Percentiles rank a stretch among this genome's conserved stretches.
Conservation (phyloP, 2,113 vertebrate genomes). For the Myxocyprinus asiaticus region DNA sequence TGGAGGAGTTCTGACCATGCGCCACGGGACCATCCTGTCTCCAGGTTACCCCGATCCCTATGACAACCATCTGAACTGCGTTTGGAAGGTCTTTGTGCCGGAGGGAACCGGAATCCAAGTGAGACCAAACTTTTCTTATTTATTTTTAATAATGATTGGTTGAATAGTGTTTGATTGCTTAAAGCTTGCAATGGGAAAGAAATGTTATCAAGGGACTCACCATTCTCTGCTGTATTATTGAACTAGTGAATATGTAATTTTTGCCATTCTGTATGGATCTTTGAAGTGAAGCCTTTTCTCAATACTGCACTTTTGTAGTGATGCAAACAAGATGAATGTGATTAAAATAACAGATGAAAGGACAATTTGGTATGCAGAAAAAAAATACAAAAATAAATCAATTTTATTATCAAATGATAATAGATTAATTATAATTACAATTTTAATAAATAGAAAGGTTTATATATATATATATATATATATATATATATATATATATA, state of each 20-base stretch:
- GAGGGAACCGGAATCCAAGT: constrained; percentile 98
- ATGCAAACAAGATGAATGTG: not conserved
- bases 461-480: no score
- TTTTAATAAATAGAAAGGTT: no score
- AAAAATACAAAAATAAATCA: no score
- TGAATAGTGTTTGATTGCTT: not conserved
- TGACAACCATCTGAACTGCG: constrained; percentile 95
- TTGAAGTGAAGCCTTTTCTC: not conserved
- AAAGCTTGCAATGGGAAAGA: not conserved
- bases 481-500: no score
- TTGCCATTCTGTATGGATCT: not conserved
- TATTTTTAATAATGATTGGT: not conserved
- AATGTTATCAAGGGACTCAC: not conserved
- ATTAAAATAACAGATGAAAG: not conserved
- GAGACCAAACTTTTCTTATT: constrained; percentile 51
- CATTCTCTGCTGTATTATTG: constrained; percentile 12
- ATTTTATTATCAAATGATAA: no score
- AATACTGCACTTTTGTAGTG: not conserved
- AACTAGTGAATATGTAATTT: not conserved
- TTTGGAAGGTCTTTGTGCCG: constrained; percentile 96
- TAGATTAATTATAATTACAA: no score
- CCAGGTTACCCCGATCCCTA: constrained; percentile 96
- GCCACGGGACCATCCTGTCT: constrained; percentile 93
- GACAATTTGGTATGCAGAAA: not conserved
- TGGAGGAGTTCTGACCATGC: constrained; percentile 90